A percentile compares a stretch with the other conserved stretches of the same genome.
These are phyloP conservation scores for Cordilura impudica DNA, from an alignment of 2,888 invertebrate genomes.

Conservation along the genomic window DNA sequence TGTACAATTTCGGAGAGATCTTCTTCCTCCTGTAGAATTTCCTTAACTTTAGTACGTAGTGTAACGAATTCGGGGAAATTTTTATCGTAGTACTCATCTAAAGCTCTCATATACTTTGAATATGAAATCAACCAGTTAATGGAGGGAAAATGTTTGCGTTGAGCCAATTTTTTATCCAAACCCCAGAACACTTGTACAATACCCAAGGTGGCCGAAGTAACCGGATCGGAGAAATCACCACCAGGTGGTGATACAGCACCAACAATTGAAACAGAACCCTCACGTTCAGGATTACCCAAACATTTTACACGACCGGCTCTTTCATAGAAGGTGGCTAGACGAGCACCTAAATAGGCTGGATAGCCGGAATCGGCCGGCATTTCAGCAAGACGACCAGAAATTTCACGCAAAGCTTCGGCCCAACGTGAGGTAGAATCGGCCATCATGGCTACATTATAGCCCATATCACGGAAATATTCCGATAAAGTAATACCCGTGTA, in stretches of 20 bases:
- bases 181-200: constrained; percentile 99
- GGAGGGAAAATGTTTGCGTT: constrained; percentile 99
- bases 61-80: constrained; percentile 97
- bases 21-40: constrained; percentile 98
- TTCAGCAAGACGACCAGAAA: constrained; percentile 95
- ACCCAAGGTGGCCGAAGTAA: constrained; percentile 97
- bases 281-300: constrained; percentile 96
- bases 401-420: constrained; percentile 99
- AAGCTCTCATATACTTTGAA: constrained; percentile 97
- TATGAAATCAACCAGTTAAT: constrained; percentile 99
- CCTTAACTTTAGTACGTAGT: constrained; percentile 92
- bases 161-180: constrained; percentile 97
- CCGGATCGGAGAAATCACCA: constrained; percentile 99
- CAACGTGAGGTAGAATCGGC: constrained; percentile 99
- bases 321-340: constrained; percentile 99
- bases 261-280: constrained; percentile 98
- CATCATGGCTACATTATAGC: constrained; percentile 99
- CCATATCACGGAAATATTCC: constrained; percentile 99
- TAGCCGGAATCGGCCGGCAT: constrained; percentile 99
- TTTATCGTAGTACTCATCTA: constrained; percentile 99
- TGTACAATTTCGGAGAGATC: constrained; percentile 99
- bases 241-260: constrained; percentile 99
- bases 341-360: constrained; percentile 97
- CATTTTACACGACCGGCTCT: constrained; percentile 97
- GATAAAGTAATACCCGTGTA: constrained; percentile 99